Conservation (phyloP, 1,140 invertebrate genomes). For the Lepidurus couesii region DNA sequence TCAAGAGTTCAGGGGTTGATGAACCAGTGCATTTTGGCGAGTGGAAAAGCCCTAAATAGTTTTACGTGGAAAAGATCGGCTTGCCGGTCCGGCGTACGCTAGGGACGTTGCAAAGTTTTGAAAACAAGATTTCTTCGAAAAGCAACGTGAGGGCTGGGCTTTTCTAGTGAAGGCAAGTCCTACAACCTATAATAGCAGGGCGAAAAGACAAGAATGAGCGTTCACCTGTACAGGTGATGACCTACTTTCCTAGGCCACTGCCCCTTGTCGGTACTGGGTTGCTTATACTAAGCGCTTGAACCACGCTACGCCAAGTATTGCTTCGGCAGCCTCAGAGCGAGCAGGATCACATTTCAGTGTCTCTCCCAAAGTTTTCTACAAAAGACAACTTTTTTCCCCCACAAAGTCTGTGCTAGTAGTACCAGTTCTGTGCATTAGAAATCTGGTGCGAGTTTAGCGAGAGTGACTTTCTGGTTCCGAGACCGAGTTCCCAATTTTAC, state of each 20-base stretch:
- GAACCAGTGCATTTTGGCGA: background rate
- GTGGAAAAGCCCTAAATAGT: background rate
- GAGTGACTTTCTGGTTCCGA: conserved; percentile 16
- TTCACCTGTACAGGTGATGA: conserved; percentile 18
- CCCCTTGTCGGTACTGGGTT: background rate
- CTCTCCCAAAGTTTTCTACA: background rate
- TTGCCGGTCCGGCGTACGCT: background rate
- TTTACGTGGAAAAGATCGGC: background rate
- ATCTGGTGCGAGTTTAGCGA: conserved; percentile 1
- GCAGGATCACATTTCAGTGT: background rate
- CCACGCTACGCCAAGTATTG: background rate
- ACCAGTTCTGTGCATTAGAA: background rate
- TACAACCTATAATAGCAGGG: background rate
- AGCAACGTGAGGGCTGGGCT: background rate
- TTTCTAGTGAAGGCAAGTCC: conserved; percentile 9
- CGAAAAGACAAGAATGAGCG: background rate
- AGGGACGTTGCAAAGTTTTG: background rate
- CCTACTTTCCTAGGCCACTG: conserved; percentile 12
- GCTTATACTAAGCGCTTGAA: background rate
- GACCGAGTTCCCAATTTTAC: background rate
- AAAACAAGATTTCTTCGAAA: conserved; percentile 5
- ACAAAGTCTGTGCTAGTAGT: no score
- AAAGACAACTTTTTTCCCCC: no score
- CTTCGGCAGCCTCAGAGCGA: conserved; percentile 12
- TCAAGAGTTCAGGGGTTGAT: background rate